Conservation (phyloP, 1,140 invertebrate species). For the Drosophila jambulina region DNA sequence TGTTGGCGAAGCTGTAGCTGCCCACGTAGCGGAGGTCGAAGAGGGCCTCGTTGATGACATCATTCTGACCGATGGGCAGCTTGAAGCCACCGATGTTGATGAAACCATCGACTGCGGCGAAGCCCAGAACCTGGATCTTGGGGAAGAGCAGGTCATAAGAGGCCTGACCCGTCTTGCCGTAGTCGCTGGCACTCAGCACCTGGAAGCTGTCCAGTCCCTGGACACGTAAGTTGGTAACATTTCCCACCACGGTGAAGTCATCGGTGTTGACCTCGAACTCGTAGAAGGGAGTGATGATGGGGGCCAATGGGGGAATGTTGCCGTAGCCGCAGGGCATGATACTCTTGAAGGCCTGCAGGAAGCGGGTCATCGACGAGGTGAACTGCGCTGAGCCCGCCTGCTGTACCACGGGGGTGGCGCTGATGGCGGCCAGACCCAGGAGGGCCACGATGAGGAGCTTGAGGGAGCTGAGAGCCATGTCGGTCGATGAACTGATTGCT, state of each 20-base stretch:
- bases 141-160: constrained; percentile 56
- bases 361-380: constrained; percentile 38
- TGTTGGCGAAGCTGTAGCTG: constrained; percentile 50
- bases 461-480: constrained; percentile 34
- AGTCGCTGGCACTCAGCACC: constrained; percentile 42
- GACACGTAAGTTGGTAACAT: constrained; percentile 56
- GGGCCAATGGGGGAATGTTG: constrained; percentile 51
- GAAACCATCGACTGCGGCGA: constrained; percentile 45
- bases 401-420: constrained; percentile 26
- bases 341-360: constrained; percentile 53
- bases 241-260: constrained; percentile 41
- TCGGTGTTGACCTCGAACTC: constrained; percentile 21
- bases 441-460: constrained; percentile 41
- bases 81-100: constrained; percentile 40
- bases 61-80: constrained; percentile 32
- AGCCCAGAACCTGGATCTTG: constrained; percentile 53
- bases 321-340: constrained; percentile 68
- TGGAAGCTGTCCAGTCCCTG: constrained; percentile 57
- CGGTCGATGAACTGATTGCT: constrained; percentile 18
- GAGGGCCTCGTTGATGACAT: constrained; percentile 60
- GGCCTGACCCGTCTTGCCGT: constrained; percentile 39
- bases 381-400: constrained; percentile 32
- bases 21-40: constrained; percentile 65
- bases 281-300: constrained; percentile 23
- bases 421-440: constrained; percentile 24